Percentiles rank a stretch among this genome's conserved stretches.
phyloP scores from a whole-genome alignment of 1,140 invertebrate species.

The Carposina sasakii region DNA sequence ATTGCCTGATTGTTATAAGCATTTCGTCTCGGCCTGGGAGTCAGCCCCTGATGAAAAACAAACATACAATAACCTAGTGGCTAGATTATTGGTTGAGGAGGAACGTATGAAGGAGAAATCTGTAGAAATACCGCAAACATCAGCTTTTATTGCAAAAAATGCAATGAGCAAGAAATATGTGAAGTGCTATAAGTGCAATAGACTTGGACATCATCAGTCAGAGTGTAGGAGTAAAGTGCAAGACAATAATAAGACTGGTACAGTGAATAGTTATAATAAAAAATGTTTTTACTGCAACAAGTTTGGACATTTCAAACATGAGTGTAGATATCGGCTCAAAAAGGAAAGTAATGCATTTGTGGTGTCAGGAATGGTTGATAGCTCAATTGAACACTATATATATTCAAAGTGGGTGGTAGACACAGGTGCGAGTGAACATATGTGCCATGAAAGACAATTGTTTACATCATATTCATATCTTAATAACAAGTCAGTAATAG shows the following conservation, averaged over 20 bases:
- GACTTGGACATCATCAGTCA: slow-evolving; percentile 11
- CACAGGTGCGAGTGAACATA: slow-evolving; percentile 23
- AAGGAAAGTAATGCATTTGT: neutral
- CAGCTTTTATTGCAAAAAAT: neutral
- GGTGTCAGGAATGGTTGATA: neutral
- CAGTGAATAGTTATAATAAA: too few species aligned
- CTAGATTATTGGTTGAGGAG: slow-evolving; percentile 30
- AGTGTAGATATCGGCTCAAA: neutral
- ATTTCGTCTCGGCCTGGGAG: slow-evolving; percentile 55
- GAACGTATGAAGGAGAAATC: slow-evolving; percentile 13
- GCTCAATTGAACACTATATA: neutral
- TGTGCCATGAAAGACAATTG: slow-evolving; percentile 7
- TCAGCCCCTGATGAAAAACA: slow-evolving; percentile 17
- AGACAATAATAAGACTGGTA: too few species aligned
- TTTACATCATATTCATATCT: slow-evolving; percentile 7
- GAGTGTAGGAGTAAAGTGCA: slow-evolving; percentile 12
- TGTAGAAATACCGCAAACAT: neutral
- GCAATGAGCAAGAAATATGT: neutral
- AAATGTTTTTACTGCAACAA: slow-evolving; percentile 11
- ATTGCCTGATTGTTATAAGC: slow-evolving; percentile 5
- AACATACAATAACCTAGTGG: slow-evolving; percentile 34
- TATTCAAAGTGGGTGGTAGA: slow-evolving; percentile 12
- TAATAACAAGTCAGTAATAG: slow-evolving; percentile 5
- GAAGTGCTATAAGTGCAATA: slow-evolving; percentile 21
- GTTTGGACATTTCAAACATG: slow-evolving; percentile 1